phyloP scores from a whole-genome alignment of 2,113 vertebrate genomes.

The Turdus rufiventris region DNA sequence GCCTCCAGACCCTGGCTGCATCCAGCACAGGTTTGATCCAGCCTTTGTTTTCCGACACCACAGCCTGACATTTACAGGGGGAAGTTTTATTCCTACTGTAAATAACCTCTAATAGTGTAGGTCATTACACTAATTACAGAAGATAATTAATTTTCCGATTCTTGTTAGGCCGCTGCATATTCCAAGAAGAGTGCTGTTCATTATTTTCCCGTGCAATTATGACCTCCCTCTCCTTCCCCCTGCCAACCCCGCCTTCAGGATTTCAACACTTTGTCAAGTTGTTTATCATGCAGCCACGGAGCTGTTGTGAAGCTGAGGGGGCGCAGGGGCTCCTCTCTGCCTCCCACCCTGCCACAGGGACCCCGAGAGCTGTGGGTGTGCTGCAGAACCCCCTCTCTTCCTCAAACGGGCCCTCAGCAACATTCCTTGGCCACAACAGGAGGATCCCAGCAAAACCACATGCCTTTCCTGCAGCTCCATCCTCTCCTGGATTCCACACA shows the following conservation, averaged over 20 bases:
- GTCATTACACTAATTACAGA: constrained; percentile 74
- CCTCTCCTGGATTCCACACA: background rate
- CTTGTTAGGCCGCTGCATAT: constrained; percentile 51
- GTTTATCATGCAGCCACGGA: constrained; percentile 21
- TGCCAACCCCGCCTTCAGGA: constrained; percentile 31
- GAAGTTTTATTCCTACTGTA: constrained; percentile 73
- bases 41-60: background rate
- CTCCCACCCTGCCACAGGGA: background rate
- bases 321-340: background rate
- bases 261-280: constrained; percentile 26
- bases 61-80: constrained; percentile 58
- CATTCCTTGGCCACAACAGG: fast-evolving
- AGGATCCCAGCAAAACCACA: background rate
- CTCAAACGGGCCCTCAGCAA: fast-evolving
- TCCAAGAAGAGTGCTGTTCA: constrained; percentile 56
- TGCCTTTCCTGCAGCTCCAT: background rate
- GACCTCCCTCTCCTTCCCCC: constrained; percentile 2
- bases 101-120: constrained; percentile 73
- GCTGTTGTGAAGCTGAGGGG: background rate
- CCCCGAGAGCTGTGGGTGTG: fast-evolving
- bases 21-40: background rate
- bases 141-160: constrained; percentile 74
- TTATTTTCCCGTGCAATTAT: constrained; percentile 31
- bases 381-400: background rate
- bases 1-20: background rate